These are phyloP conservation scores for Prunella fulvescens DNA, from an alignment of 2,113 vertebrate genomes.

Conservation along the genomic window DNA sequence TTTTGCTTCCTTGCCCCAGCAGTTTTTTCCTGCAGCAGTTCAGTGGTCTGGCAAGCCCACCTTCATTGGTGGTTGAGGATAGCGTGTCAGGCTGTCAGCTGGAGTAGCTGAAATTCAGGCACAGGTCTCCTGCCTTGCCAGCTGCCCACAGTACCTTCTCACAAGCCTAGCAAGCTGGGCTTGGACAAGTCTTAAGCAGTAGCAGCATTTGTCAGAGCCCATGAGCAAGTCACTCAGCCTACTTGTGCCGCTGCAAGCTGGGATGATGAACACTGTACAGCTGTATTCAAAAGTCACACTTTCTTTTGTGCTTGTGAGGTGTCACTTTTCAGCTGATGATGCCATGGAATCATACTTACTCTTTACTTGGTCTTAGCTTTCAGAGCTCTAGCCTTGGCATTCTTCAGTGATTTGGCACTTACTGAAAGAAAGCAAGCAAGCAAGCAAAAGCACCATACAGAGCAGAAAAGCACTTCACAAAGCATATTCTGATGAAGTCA, in stretches of 20 bases:
- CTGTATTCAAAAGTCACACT: neutral
- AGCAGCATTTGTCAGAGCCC: neutral
- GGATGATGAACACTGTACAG: neutral
- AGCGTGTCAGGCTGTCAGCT: neutral
- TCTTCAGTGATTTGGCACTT: slow-evolving; percentile 35
- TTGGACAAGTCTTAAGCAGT: neutral
- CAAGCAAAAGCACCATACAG: neutral
- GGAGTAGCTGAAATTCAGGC: neutral
- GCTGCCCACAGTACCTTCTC: neutral
- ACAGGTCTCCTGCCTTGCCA: neutral
- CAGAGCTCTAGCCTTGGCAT: slow-evolving; percentile 29
- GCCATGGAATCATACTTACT: neutral
- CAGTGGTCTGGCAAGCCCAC: neutral
- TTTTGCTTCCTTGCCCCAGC: neutral
- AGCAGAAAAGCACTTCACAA: slow-evolving; percentile 32
- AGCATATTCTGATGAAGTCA: slow-evolving; percentile 44
- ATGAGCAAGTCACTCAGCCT: neutral
- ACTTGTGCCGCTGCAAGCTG: neutral
- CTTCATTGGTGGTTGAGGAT: neutral
- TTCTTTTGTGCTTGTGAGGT: neutral
- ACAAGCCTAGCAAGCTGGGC: neutral
- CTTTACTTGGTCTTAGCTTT: slow-evolving; percentile 10
- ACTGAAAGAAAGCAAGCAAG: slow-evolving; percentile 22
- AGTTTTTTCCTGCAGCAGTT: neutral
- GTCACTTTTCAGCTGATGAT: slow-evolving; percentile 6